Percentiles rank a stretch among this genome's conserved stretches.
Conservation (phyloP, 2,113 vertebrate genomes). For the Perca fluviatilis region DNA sequence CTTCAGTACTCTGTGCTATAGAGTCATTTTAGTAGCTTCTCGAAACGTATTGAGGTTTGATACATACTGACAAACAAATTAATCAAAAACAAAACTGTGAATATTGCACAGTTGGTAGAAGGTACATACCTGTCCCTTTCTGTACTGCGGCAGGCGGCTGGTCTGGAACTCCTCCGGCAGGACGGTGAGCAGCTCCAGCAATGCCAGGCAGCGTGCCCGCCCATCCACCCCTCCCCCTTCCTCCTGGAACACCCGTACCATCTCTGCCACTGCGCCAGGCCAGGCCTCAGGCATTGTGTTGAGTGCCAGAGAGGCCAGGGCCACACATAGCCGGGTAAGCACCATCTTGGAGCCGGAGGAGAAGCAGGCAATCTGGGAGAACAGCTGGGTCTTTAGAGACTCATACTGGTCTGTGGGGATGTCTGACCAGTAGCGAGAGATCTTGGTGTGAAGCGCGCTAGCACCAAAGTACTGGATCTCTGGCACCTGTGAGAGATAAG, state of each 20-base stretch:
- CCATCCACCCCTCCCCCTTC: conserved; percentile 94
- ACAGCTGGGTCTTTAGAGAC: conserved; percentile 96
- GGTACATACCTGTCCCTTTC: conserved; percentile 92
- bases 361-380: conserved; percentile 96
- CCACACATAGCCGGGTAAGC: conserved; percentile 96
- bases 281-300: conserved; percentile 98
- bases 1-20: not conserved
- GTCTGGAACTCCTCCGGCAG: conserved; percentile 99
- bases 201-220: conserved; percentile 93
- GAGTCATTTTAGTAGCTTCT: not conserved
- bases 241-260: conserved; percentile 97
- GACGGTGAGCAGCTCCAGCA: conserved; percentile 97
- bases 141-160: conserved; percentile 95
- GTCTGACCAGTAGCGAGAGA: conserved; percentile 98
- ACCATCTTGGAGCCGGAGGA: conserved; percentile 98
- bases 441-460: conserved; percentile 98
- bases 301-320: conserved; percentile 95
- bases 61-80: not conserved
- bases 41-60: not conserved
- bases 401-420: conserved; percentile 98
- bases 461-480: conserved; percentile 99
- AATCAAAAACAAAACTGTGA: not conserved
- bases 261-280: conserved; percentile 96
- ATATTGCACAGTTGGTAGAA: not conserved
- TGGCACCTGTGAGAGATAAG: conserved; percentile 84